Evolutionary conservation across 2,888 invertebrate species (phyloP).

Genomic region (Gnatocerus cornutus): DNA sequence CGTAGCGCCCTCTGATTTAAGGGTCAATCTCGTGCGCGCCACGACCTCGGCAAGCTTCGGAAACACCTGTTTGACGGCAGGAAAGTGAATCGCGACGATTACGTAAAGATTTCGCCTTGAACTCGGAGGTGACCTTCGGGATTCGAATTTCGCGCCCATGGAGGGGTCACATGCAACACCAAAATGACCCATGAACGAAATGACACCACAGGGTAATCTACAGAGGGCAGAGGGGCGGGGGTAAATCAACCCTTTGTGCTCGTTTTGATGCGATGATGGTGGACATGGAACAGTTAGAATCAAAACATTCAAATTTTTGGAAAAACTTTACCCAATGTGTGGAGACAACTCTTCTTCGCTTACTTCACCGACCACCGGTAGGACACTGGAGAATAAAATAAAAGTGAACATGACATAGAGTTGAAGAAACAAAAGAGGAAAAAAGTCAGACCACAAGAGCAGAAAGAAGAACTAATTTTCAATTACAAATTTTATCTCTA

Average conservation of each 20-base stretch:
- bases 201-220: conserved; percentile 25
- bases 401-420: conserved; percentile 13
- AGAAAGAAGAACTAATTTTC: not conserved
- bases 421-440: not conserved
- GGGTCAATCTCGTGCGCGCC: conserved; percentile 23
- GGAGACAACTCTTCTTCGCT: conserved; percentile 40
- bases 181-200: conserved; percentile 16
- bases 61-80: conserved; percentile 36
- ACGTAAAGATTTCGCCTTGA: conserved; percentile 17
- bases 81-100: conserved; percentile 11
- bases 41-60: conserved; percentile 25
- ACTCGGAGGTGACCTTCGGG: conserved; percentile 12
- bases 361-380: conserved; percentile 43
- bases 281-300: conserved; percentile 24
- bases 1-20: conserved; percentile 15
- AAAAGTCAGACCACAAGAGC: not conserved
- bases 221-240: not conserved
- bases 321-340: conserved; percentile 35
- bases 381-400: conserved; percentile 42
- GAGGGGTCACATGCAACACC: not conserved
- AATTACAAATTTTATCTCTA: too few relatives aligned
- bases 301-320: conserved; percentile 19
- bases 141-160: not conserved
- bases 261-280: conserved; percentile 18
- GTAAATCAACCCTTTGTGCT: conserved; percentile 20